Conservation (phyloP, 2,888 invertebrate species). For the Ischnus inquisitorius region DNA sequence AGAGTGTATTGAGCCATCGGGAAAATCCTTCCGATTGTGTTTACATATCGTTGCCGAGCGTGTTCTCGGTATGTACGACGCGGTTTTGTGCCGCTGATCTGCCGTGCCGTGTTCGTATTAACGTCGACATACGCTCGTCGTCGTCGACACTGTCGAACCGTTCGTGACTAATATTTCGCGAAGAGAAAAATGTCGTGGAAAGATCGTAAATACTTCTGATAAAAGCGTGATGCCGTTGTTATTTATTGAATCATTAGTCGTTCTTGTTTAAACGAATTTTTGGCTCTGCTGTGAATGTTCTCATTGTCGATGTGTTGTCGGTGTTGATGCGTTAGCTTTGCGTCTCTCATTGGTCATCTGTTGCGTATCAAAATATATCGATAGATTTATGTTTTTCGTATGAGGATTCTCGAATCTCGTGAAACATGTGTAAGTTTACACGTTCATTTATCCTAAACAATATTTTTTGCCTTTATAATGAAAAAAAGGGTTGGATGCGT, state of each 20-base stretch:
- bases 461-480: neutral
- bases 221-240: neutral
- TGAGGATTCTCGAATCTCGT: too few species aligned
- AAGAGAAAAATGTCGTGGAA: neutral
- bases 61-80: neutral
- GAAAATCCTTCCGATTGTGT: conserved; percentile 16
- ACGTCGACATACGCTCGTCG: conserved; percentile 12
- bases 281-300: neutral
- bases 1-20: conserved; percentile 5
- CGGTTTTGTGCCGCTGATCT: conserved; percentile 1
- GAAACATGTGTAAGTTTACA: neutral
- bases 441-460: neutral
- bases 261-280: neutral
- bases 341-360: neutral
- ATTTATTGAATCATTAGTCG: too few species aligned
- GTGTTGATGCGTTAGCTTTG: neutral
- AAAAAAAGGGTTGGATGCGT: neutral
- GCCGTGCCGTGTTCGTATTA: neutral
- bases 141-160: conserved; percentile 1
- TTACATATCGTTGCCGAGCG: conserved; percentile 2
- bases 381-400: too few species aligned
- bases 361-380: neutral
- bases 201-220: neutral
- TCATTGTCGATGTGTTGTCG: conserved; percentile 6
- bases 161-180: neutral